phyloP scores from a whole-genome alignment of 1,140 invertebrate species.

The Drosophila baimaii region DNA sequence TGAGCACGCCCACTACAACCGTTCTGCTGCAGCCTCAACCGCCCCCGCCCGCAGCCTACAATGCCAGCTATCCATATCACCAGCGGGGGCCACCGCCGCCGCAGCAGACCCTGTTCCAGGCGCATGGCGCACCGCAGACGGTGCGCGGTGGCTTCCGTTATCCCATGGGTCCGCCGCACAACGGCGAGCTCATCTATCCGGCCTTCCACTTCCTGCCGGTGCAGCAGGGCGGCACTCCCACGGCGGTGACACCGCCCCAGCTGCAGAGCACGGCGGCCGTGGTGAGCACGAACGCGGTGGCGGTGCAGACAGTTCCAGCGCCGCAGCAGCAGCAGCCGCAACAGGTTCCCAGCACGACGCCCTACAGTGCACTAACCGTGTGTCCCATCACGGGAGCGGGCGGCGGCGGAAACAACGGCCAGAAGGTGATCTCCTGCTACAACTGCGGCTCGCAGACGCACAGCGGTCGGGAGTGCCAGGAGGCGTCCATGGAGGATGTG shows the following conservation, averaged over 20 bases:
- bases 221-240: conserved; percentile 80
- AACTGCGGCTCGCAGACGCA: conserved; percentile 92
- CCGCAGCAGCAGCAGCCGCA: conserved; percentile 32
- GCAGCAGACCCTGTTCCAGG: conserved; percentile 76
- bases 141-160: conserved; percentile 83
- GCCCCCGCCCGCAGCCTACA: conserved; percentile 60
- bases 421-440: conserved; percentile 86
- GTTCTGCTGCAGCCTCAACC: conserved; percentile 59
- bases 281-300: conserved; percentile 66
- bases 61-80: conserved; percentile 80
- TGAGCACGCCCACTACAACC: conserved; percentile 61
- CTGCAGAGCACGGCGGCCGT: conserved; percentile 79
- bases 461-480: conserved; percentile 92
- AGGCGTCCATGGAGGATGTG: conserved; percentile 94
- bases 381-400: conserved; percentile 67
- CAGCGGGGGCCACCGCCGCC: conserved; percentile 77
- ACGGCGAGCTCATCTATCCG: conserved; percentile 84
- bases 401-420: conserved; percentile 35
- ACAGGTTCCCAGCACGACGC: conserved; percentile 43
- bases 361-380: conserved; percentile 59
- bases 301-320: conserved; percentile 60
- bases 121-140: conserved; percentile 83
- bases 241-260: conserved; percentile 84
- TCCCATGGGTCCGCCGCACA: conserved; percentile 82
- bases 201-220: conserved; percentile 83